Percentiles rank a stretch among this genome's conserved stretches.
phyloP scores from a whole-genome alignment of 2,888 invertebrate species.

The Alloplasta piceator region DNA sequence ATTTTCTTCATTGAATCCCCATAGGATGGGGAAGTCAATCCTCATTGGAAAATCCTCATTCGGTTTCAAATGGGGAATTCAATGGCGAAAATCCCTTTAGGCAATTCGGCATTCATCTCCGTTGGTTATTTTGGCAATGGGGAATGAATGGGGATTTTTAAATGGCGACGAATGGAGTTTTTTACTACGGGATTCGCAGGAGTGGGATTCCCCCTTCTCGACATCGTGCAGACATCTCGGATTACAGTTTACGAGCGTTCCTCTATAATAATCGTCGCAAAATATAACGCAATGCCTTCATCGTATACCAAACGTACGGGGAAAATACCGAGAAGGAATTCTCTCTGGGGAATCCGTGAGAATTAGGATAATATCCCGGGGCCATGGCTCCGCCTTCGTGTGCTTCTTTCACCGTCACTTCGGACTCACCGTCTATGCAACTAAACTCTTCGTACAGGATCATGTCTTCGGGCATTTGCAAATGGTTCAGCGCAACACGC shows the following conservation, averaged over 20 bases:
- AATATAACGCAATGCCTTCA: conserved; percentile 43
- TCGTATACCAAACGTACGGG: conserved; percentile 28
- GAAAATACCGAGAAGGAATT: conserved; percentile 44
- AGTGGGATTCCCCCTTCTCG: conserved; percentile 20
- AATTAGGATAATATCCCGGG: conserved; percentile 71
- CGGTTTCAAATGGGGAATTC: too few species aligned
- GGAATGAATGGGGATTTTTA: too few species aligned
- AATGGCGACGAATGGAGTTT: too few species aligned
- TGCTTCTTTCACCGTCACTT: conserved; percentile 62
- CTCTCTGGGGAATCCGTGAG: conserved; percentile 64
- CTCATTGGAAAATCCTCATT: too few species aligned
- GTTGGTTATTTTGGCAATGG: too few species aligned
- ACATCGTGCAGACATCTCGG: conserved; percentile 46
- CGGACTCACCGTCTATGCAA: conserved; percentile 23
- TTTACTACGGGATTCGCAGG: too few species aligned
- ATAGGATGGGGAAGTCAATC: too few species aligned
- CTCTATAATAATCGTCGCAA: conserved; percentile 52
- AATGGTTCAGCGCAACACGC: conserved; percentile 18
- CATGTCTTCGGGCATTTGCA: conserved; percentile 17
- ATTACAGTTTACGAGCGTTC: conserved; percentile 54
- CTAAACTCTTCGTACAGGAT: conserved; percentile 3
- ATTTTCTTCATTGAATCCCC: too few species aligned
- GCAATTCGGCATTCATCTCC: too few species aligned
- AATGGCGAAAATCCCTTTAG: too few species aligned
- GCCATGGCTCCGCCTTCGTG: conserved; percentile 70